These are phyloP conservation scores for Montifringilla adamsi DNA, from an alignment of 2,113 vertebrate species.

Conservation along the genomic window DNA sequence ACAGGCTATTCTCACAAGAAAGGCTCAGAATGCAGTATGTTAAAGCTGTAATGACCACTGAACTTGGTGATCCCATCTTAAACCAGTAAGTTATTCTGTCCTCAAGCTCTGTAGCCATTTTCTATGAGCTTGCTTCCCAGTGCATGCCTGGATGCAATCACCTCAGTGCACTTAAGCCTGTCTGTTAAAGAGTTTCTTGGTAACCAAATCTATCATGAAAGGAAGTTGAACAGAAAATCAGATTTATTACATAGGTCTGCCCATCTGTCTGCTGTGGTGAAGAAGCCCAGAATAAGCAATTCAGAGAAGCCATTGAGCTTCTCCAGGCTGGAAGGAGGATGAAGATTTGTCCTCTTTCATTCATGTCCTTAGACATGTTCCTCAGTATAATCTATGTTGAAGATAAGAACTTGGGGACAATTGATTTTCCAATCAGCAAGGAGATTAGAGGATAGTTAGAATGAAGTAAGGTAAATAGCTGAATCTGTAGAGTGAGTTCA, in stretches of 20 bases:
- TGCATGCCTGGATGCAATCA: background rate
- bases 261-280: background rate
- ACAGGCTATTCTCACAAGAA: background rate
- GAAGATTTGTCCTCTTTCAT: background rate
- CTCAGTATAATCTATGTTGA: background rate
- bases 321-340: background rate
- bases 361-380: background rate
- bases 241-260: background rate
- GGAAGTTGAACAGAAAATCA: background rate
- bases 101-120: background rate
- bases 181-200: constrained; percentile 1
- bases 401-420: background rate
- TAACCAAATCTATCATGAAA: background rate
- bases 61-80: background rate
- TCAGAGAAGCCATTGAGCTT: background rate
- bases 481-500: background rate
- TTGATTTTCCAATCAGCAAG: constrained; percentile 9
- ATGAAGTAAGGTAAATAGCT: constrained; percentile 17
- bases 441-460: background rate
- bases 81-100: background rate
- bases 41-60: background rate
- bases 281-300: background rate
- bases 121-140: background rate
- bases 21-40: background rate
- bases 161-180: background rate